A percentile compares a stretch with the other conserved stretches of the same genome.
These are phyloP conservation scores for Mus pahari DNA, from an alignment of 2,113 vertebrate species.

Conservation along the genomic window DNA sequence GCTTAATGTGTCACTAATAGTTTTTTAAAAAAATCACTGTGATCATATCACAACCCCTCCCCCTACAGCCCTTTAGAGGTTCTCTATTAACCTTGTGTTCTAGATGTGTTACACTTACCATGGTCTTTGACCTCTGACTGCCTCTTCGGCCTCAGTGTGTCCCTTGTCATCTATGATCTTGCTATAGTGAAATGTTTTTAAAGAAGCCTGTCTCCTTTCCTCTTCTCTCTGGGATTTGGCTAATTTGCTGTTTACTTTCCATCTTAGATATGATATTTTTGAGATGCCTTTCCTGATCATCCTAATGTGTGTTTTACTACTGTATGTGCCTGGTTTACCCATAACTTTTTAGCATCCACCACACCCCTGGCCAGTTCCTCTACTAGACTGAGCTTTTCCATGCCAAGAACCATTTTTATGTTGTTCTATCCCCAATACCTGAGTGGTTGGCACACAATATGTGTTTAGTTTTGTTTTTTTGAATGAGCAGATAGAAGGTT, in stretches of 20 bases:
- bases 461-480: neutral
- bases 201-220: neutral
- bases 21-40: neutral
- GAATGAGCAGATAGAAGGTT: neutral
- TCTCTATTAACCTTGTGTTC: constrained; percentile 9
- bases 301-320: neutral
- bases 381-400: constrained; percentile 1
- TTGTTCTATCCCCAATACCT: neutral
- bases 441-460: neutral
- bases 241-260: neutral
- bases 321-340: constrained; percentile 45
- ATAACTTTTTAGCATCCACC: neutral
- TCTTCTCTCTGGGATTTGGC: neutral
- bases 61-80: neutral
- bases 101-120: neutral
- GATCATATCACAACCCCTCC: neutral
- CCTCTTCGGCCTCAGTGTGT: neutral
- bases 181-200: neutral
- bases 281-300: neutral
- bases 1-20: constrained; percentile 46
- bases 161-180: constrained; percentile 10
- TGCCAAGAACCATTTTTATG: neutral
- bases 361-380: neutral
- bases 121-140: neutral
- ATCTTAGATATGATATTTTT: neutral